Base-by-base conservation (phyloP, 1,140 invertebrate genomes). In the Hestina assimilis region DNA sequence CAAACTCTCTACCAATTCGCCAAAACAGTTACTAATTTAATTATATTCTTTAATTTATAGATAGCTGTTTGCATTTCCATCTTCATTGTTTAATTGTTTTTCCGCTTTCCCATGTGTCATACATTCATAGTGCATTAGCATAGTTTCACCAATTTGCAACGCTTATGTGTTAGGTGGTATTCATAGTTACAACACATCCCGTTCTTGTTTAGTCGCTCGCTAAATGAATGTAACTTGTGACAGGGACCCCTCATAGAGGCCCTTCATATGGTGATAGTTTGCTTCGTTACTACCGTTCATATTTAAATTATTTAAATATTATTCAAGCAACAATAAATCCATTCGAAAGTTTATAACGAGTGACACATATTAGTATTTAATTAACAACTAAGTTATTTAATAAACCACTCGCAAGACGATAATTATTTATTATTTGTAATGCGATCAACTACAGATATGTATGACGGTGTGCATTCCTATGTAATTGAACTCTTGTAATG, bases 131-230 rank as follows among this genome's bases (percentile, higher is more conserved):
- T 48, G 20, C 43, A 70, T 72, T 71, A 73, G 67, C 70, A 68
- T 64, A 65, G 62, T 83, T 84, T 83, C 72, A 77, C 78, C 65
- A 78, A 81, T 81, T 82, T 40, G 68, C 68, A 59, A 68, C 69
- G 63, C 60, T 72, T 58, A 63, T 61, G 56, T 61, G 63, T 71
- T 43, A 47, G 45, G 26, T 45, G 26, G 23, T 29, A 43, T 43
- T 20, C 29, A 31, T 14, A 20, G 50, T 54, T 61, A 45, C 59
- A 54, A 60, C 38, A 55, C 35, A 6, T 50, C 15, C 15, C 38
- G 20, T 59, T 50, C 15, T 11, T 29, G 20, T 59, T 35, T 54
- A 58, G 38, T 59, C 17, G 38, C 48, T 63, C 33, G 42, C 42
- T 55, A 55, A 51, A 54, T 54, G 50, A 54, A 12, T 51, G 43